phyloP scores from a whole-genome alignment of 2,888 invertebrate genomes.

The Coenonympha arcania region DNA sequence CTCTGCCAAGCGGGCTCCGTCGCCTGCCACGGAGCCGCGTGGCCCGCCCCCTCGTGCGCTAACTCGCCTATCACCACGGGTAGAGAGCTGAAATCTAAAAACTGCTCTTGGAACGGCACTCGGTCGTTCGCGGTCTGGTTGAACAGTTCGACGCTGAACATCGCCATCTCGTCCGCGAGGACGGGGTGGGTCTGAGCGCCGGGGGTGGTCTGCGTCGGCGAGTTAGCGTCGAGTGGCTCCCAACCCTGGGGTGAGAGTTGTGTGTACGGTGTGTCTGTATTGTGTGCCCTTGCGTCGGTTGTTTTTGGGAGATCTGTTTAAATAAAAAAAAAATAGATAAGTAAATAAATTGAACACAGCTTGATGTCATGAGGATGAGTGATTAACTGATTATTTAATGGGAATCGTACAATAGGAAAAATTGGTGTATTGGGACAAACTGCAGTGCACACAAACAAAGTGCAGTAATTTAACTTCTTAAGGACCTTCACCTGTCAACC shows the following conservation, averaged over 20 bases:
- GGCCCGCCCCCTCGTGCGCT: constrained; percentile 44
- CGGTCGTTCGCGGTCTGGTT: constrained; percentile 37
- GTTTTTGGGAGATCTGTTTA: constrained; percentile 50
- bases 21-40: constrained; percentile 42
- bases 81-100: constrained; percentile 55
- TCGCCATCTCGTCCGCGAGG: constrained; percentile 41
- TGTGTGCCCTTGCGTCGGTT: constrained; percentile 57
- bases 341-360: too few species aligned
- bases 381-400: too few species aligned
- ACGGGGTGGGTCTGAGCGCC: constrained; percentile 45
- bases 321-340: constrained; percentile 14
- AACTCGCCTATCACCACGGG: constrained; percentile 59
- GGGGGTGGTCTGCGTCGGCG: constrained; percentile 49
- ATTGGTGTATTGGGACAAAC: too few species aligned
- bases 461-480: too few species aligned
- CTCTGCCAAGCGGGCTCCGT: constrained; percentile 42
- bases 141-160: constrained; percentile 39
- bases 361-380: too few species aligned
- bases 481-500: too few species aligned
- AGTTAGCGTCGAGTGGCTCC: constrained; percentile 57
- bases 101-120: constrained; percentile 49
- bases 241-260: constrained; percentile 62
- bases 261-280: constrained; percentile 63
- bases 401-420: too few species aligned
- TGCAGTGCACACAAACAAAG: too few species aligned